Conservation (phyloP, 1,140 invertebrate species). For the Saxidomus purpurata region DNA sequence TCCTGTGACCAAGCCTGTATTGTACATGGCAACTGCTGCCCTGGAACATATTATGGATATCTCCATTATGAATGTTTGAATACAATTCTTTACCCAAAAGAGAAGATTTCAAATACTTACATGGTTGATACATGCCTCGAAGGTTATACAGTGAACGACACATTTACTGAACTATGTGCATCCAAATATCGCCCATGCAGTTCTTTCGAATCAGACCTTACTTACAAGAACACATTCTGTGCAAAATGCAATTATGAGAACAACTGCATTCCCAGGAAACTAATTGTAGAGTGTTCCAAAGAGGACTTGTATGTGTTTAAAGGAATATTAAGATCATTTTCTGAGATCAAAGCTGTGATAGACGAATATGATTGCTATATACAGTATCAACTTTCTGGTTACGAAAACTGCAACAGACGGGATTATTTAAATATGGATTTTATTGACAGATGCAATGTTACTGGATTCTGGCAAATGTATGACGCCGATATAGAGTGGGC, state of each 20-base stretch:
- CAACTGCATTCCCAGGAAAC: no score
- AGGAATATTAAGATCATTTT: not conserved
- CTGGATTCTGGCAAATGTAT: not conserved
- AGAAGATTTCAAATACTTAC: no score
- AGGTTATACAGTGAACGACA: not conserved
- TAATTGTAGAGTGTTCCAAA: not conserved
- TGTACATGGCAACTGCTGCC: not conserved
- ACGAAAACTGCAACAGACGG: not conserved
- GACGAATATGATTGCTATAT: not conserved
- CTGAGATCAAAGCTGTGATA: no score
- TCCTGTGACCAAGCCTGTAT: not conserved
- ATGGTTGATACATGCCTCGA: not conserved
- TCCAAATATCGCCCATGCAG: not conserved
- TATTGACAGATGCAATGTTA: no score
- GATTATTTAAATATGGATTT: not conserved
- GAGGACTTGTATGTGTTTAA: no score
- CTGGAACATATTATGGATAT: no score
- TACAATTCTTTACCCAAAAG: not conserved
- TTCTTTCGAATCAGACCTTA: not conserved
- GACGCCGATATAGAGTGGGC: slow-evolving; percentile 20
- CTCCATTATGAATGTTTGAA: no score
- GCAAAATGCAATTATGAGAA: no score
- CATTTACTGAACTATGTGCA: not conserved
- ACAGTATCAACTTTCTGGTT: not conserved
- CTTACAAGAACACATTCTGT: no score